phyloP scores from a whole-genome alignment of 2,113 vertebrate genomes.

The Sapayoa aenigma region DNA sequence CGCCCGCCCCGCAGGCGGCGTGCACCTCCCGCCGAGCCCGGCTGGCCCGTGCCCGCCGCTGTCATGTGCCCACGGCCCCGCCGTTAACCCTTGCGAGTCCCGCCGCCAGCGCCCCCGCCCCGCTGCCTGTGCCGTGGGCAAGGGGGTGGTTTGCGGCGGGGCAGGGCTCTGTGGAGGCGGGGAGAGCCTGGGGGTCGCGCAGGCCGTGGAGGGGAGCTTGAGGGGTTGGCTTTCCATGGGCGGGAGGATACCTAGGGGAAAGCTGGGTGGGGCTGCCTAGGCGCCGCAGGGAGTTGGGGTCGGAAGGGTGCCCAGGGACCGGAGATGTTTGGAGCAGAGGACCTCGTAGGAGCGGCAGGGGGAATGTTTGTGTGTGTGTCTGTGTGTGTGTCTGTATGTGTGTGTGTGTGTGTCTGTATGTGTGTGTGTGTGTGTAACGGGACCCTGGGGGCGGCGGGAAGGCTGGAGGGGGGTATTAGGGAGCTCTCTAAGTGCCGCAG shows the following conservation, averaged over 20 bases:
- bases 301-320: too few relatives aligned
- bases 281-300: not conserved
- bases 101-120: not conserved
- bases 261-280: not conserved
- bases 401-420: not conserved
- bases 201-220: too few relatives aligned
- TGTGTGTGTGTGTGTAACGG: not conserved
- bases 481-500: not conserved
- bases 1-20: not conserved
- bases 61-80: not conserved
- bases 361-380: not conserved
- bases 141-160: not conserved
- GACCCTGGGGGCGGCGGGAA: accelerated
- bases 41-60: not conserved
- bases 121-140: not conserved
- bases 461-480: too few relatives aligned
- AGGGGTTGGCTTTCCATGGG: not conserved
- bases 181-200: not conserved
- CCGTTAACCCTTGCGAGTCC: not conserved
- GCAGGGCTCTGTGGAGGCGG: too few relatives aligned
- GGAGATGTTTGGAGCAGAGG: too few relatives aligned
- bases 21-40: not conserved
- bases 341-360: too few relatives aligned
- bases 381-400: not conserved
- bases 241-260: too few relatives aligned